Evolutionary conservation across 1,140 invertebrate species (phyloP).

Genomic region (Oedothorax gibbosus): DNA sequence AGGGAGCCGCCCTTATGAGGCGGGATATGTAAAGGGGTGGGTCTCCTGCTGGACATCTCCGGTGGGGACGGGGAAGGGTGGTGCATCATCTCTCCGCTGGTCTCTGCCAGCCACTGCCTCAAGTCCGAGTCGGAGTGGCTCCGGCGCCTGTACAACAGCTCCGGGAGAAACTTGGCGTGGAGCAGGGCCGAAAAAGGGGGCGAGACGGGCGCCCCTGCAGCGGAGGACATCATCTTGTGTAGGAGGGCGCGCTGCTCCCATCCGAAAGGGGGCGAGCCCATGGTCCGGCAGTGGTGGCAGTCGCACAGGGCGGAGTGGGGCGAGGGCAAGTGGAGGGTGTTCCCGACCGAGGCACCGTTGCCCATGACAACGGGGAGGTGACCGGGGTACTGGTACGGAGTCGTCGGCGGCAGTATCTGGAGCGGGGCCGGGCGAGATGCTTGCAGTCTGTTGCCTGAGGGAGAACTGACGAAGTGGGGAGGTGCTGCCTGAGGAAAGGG

Average conservation of each 20-base stretch:
- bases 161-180: conserved; percentile 80
- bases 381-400: not conserved
- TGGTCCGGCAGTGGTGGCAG: conserved; percentile 52
- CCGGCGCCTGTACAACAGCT: conserved; percentile 73
- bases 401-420: conserved; percentile 8
- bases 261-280: conserved; percentile 10
- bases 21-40: conserved; percentile 69
- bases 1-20: conserved; percentile 65
- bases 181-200: conserved; percentile 66
- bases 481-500: conserved; percentile 53
- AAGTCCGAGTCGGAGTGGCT: conserved; percentile 83
- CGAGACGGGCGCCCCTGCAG: conserved; percentile 64
- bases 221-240: conserved; percentile 69
- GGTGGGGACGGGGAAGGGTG: conserved; percentile 63
- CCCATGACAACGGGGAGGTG: conserved; percentile 51
- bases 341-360: conserved; percentile 48
- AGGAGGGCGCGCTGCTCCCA: conserved; percentile 72
- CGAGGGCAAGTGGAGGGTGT: conserved; percentile 29
- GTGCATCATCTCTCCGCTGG: conserved; percentile 64
- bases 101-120: conserved; percentile 61
- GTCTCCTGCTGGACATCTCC: conserved; percentile 58
- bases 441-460: conserved; percentile 41
- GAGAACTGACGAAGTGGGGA: conserved; percentile 34
- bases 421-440: conserved; percentile 24
- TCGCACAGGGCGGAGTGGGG: conserved; percentile 54